Evolutionary conservation across 1,140 invertebrate species (phyloP), one percentile per base, ranked within the genome.

Genomic region (Hormaphis cornu): DNA sequence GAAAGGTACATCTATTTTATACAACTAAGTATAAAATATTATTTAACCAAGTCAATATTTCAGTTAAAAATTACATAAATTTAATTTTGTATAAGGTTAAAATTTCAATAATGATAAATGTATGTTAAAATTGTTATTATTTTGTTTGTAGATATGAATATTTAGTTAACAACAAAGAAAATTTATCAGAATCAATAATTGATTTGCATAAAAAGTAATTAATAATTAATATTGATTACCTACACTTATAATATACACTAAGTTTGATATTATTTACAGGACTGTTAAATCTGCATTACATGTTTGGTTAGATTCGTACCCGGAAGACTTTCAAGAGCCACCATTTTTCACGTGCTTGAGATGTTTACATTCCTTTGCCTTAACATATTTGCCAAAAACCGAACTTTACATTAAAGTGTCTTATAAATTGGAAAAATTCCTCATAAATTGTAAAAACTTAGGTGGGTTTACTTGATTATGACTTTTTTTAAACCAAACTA

Each of bases 301-400:
- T 76, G 93, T 98, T 8, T 99, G 96, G 96, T 79, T 98, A 73
- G 95, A 98, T 78, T 90, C 90, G 50, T 98, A 96, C 78, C 89
- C 93, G 44, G 94, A 97, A 79, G 96, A 99, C 79, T 98, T 97
- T 84, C 86, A 88, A 56, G 88, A 93, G 73, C 85, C 88, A n/a
- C 91, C 93, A 44, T 83, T 85, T 73, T 89, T 91, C 79, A 82
- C 86, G n/a, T 84, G 87, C 72, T 84, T 97, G 70, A 81, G 84
- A 53, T 85, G 90, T 77, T 83, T 97, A 61, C 83, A 94, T 69
- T 84, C 87, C 59, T 95, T 97, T 79, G 91, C 90, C 66, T 84
- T 86, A 72, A 85, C 88, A 71, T 84, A 87, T 73, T 80, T 94
- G 69, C 87, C 91, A 46, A 85, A 87, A 72, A 87, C 90, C 69